A percentile compares a stretch with the other conserved stretches of the same genome.
Evolutionary conservation across 2,113 vertebrate species (phyloP).

Genomic region (Anthoscopus minutus): DNA sequence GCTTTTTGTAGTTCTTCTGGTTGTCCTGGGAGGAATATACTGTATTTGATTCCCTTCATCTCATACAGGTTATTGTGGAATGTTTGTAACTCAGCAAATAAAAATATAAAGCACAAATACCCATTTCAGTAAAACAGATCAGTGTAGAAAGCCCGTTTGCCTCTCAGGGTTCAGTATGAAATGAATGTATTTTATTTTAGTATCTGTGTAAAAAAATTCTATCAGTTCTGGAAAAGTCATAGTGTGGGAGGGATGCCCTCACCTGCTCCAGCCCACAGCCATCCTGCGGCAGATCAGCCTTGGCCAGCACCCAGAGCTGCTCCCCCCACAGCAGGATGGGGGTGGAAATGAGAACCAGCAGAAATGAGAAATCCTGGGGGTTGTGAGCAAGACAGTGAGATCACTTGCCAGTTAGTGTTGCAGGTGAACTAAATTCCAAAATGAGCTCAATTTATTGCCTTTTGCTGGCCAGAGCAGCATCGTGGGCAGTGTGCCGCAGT

Average conservation of each 20-base stretch:
- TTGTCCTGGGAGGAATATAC: background rate
- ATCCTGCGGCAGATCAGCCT: background rate
- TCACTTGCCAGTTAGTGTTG: background rate
- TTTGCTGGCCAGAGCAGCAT: accelerated
- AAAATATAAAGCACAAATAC: background rate
- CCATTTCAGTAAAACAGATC: background rate
- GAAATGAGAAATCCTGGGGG: background rate
- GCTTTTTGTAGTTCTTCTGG: background rate
- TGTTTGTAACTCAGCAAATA: background rate
- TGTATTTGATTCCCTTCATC: background rate
- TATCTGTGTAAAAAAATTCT: background rate
- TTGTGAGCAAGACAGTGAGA: background rate
- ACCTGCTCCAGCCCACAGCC: background rate
- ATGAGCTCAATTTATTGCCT: background rate
- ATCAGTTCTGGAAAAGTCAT: background rate
- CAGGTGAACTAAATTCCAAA: background rate
- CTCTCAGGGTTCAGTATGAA: background rate
- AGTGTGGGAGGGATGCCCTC: background rate
- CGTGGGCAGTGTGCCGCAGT: accelerated
- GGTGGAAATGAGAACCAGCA: background rate
- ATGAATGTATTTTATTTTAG: background rate
- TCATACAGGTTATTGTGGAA: background rate
- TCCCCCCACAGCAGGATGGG: background rate
- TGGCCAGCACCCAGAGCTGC: background rate
- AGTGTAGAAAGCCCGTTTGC: background rate